Evolutionary conservation across 1,140 invertebrate species (phyloP).

Genomic region (Archivesica marissinica): DNA sequence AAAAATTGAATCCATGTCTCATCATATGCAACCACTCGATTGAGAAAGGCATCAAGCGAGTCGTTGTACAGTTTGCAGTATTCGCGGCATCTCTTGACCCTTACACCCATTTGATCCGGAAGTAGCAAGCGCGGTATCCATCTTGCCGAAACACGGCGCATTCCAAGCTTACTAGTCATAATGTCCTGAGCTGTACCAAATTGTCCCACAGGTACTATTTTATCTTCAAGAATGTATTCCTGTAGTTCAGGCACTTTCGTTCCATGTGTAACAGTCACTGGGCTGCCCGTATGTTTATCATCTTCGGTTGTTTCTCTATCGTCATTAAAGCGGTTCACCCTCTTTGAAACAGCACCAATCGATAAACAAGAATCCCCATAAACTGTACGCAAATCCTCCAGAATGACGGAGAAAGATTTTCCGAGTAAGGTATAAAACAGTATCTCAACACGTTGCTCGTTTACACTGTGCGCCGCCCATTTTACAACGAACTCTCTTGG

Average conservation of each 20-base stretch:
- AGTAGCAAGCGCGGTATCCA: background rate
- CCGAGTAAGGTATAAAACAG: conserved; percentile 2
- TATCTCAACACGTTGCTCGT: conserved; percentile 17
- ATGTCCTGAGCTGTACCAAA: too few species aligned
- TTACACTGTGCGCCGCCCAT: too few species aligned
- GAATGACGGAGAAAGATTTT: background rate
- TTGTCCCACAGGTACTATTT: background rate
- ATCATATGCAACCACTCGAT: conserved; percentile 4
- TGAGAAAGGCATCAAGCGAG: background rate
- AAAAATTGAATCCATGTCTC: conserved; percentile 2
- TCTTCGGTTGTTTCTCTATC: background rate
- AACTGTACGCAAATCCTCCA: background rate
- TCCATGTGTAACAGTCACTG: conserved; percentile 31
- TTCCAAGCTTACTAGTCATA: too few species aligned
- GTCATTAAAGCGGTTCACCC: conserved; percentile 9
- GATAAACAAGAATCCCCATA: conserved; percentile 3
- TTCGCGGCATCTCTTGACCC: background rate
- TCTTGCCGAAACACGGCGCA: background rate
- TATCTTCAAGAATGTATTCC: conserved; percentile 23
- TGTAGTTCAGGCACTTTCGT: conserved; percentile 1
- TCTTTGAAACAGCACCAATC: conserved; percentile 13
- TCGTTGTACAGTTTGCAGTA: conserved; percentile 12
- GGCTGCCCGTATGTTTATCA: conserved; percentile 21
- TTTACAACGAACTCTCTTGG: too few species aligned
- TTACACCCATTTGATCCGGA: too few species aligned